Evolutionary conservation across 1,140 invertebrate genomes (phyloP), one percentile per base, ranked within the genome.

Genomic region (Pomacea maculata): DNA sequence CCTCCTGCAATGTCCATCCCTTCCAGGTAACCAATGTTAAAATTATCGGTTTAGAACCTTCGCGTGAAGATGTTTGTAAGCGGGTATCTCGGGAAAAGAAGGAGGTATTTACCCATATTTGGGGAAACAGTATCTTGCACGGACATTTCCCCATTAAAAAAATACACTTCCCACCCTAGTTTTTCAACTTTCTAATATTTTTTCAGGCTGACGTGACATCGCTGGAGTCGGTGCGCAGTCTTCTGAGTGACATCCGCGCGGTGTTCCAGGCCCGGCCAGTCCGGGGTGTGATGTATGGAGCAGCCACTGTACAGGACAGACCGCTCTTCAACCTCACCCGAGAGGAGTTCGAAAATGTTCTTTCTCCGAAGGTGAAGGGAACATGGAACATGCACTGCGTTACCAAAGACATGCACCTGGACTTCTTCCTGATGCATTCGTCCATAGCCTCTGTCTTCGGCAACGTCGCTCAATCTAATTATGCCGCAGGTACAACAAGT

Each of bases 251-350:
- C 19, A 72, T 85, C 4, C n/a, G 54, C 71, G 19, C 52, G 19
- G 63, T 57, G 10, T 78, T 84, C 54, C 80, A 64, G 9, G 54
- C 52, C 19, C 52, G 29, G 34, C 77, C 54, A 52, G 57, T 87
- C 0, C 85, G 83, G 80, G 86, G 87, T 0, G 79, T 88, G n/a
- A 85, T 86, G 54, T 83, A 85, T 70, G 87, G 86, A 1, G 87
- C 83, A 45, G 85, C 83, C 21, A 83, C 86, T 64, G 72, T 87
- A n/a, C 73, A 82, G 19, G 86, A 87, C 76, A 68, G 71, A 55
- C 21, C 86, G 10, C 72, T 85, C 17, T 54, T 79, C 4, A 73
- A 79, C 11, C 82, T 86, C 84, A 80, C 79, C 21, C 63, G 63
- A n/a, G 84, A 86, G 45, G 75, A 75, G 55, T 79, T 88, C 29